Evolutionary conservation across 2,113 vertebrate genomes (phyloP), one percentile per base, ranked within the genome.

Genomic region (Coptodon rendalli): DNA sequence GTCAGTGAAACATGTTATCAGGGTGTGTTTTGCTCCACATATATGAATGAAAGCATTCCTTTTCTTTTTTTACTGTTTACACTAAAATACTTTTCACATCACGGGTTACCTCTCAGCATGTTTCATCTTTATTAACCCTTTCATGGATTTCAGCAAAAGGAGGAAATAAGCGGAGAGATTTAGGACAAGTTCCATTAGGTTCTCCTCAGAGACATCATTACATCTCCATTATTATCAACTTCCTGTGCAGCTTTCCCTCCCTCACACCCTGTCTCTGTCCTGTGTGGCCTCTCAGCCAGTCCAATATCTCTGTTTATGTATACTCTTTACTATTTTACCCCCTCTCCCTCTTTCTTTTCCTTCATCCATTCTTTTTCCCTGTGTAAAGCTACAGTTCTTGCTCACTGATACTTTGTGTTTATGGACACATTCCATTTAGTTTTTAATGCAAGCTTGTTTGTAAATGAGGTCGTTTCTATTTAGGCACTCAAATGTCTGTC

Each of bases 181-280:
- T 83, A 31, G 83, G 85, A 78, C 31, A 9, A 57, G 81, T 80
- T 88, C 81, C 82, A 86, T 40, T n/a, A 57, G 40, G 17, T 68
- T 81, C 40, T 82, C 94, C 86, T 76, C 85, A 7, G 87, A 89
- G 91, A 90, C 81, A 22, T 80, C 12, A 86, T 92, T 92, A 88
- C 86, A 90, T 81, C 86, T 87, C 9, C 9, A 48, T 82, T 82
- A 17, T 87, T 78, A 90, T 87, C 86, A 40, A 48, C 89, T 93
- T 93, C 93, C 91, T 94, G 92, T 29, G 5, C 87, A 19, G 40
- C 38, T 66, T 48, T 81, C 81, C 71, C 81, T 63, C 82, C 83
- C 86, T 87, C 82, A 48, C 83, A 80, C 83, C 17, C 73, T 57
- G 56, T 57, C 24, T 16, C 40, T 56, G 31, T 87, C 87, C 82